These are phyloP conservation scores for Erannis defoliaria DNA, from an alignment of 2,888 invertebrate genomes.

Conservation along the genomic window DNA sequence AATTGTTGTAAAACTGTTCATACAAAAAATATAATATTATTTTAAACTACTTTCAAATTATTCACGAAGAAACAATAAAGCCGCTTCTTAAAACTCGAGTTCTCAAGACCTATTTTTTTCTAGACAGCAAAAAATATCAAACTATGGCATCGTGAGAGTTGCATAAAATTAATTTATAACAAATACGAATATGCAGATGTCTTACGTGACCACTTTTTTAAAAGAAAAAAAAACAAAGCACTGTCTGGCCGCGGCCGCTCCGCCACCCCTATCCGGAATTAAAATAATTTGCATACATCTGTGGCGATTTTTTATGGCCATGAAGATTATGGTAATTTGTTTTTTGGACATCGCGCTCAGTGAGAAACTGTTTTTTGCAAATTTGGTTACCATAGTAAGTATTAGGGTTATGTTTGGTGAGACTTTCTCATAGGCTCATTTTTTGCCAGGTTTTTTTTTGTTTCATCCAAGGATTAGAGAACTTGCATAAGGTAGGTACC, in stretches of 20 bases:
- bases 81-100: conserved; percentile 34
- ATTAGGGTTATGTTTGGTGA: conserved; percentile 49
- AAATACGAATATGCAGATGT: conserved; percentile 65
- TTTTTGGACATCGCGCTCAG: conserved; percentile 77
- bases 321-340: conserved; percentile 79
- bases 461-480: too few species aligned
- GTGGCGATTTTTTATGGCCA: conserved; percentile 78
- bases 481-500: too few species aligned
- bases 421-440: conserved; percentile 52
- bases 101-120: conserved; percentile 50
- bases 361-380: conserved; percentile 63
- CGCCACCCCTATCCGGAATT: conserved; percentile 63
- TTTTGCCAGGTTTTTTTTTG: not conserved
- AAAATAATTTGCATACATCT: conserved; percentile 77
- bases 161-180: conserved; percentile 73
- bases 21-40: not conserved
- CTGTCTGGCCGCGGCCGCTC: conserved; percentile 54
- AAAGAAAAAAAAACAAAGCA: conserved; percentile 62
- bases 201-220: conserved; percentile 80
- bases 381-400: conserved; percentile 49
- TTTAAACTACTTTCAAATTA: conserved; percentile 18
- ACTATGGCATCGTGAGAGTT: conserved; percentile 74
- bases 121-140: conserved; percentile 58
- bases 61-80: conserved; percentile 32
- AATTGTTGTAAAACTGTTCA: not conserved